Conservation (phyloP, 2,797 vertebrate species). For the Poecile montanus region DNA sequence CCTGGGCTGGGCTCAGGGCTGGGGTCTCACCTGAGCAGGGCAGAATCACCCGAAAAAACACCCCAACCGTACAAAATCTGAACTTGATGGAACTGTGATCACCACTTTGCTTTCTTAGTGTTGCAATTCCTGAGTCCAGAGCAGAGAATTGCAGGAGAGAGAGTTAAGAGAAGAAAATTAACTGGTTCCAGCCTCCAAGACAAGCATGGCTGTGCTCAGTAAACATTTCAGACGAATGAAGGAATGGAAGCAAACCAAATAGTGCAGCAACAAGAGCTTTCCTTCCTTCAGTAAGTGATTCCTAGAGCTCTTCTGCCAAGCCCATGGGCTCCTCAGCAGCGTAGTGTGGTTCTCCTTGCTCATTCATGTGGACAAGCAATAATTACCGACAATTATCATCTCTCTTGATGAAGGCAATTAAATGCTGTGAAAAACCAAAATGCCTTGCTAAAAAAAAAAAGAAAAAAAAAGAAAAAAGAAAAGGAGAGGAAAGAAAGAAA, state of each 20-base stretch:
- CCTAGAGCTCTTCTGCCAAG: conserved; percentile 6
- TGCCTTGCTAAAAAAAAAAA: neutral
- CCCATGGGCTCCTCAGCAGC: neutral
- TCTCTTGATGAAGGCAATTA: conserved; percentile 58
- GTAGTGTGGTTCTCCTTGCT: neutral
- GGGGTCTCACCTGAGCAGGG: neutral
- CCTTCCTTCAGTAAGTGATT: neutral
- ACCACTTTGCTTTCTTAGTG: neutral
- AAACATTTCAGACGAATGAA: conserved; percentile 17
- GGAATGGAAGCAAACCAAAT: conserved; percentile 11
- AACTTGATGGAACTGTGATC: neutral
- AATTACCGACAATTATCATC: conserved; percentile 43
- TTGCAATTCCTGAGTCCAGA: neutral
- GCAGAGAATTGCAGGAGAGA: neutral
- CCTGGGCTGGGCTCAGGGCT: neutral
- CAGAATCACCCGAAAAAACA: neutral
- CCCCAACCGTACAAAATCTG: neutral
- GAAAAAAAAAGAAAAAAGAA: neutral
- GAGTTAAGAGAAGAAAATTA: neutral
- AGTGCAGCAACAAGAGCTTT: neutral
- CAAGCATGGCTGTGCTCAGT: neutral
- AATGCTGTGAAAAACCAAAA: conserved; percentile 26
- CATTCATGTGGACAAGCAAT: conserved; percentile 13
- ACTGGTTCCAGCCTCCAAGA: neutral
- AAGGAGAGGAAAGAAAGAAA: neutral